Conservation (phyloP, 2,113 vertebrate species). For the Synodontis membranacea region DNA sequence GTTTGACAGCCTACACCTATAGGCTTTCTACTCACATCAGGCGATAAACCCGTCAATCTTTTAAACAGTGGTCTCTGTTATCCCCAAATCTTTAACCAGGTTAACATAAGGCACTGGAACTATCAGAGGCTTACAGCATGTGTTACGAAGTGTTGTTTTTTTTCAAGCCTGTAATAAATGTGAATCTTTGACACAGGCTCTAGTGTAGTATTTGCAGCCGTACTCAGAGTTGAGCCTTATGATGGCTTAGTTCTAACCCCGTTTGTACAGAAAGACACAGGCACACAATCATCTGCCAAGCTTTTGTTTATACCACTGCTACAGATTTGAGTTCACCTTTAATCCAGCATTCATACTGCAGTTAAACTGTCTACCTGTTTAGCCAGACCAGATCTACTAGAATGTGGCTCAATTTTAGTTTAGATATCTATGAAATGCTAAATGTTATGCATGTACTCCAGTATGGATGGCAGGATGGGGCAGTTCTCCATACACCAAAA, state of each 20-base stretch:
- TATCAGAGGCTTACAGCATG: slow-evolving; percentile 36
- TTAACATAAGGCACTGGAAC: slow-evolving; percentile 44
- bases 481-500: background rate
- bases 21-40: slow-evolving; percentile 36
- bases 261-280: slow-evolving; percentile 37
- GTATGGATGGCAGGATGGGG: background rate
- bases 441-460: background rate
- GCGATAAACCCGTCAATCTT: slow-evolving; percentile 35
- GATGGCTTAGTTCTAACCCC: slow-evolving; percentile 43
- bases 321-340: background rate
- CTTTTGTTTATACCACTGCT: slow-evolving; percentile 16
- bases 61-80: slow-evolving; percentile 28
- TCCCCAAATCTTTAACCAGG: slow-evolving; percentile 39
- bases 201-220: slow-evolving; percentile 39
- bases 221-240: slow-evolving; percentile 44
- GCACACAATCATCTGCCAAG: slow-evolving; percentile 32
- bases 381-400: background rate
- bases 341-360: background rate
- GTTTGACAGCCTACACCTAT: background rate
- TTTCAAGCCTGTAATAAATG: slow-evolving; percentile 49
- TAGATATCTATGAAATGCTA: background rate
- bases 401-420: background rate
- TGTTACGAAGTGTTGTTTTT: slow-evolving; percentile 46
- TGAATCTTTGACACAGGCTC: slow-evolving; percentile 37
- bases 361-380: slow-evolving; percentile 8